These are phyloP conservation scores for Heliconius sara DNA, from an alignment of 2,888 invertebrate species.

Conservation along the genomic window DNA sequence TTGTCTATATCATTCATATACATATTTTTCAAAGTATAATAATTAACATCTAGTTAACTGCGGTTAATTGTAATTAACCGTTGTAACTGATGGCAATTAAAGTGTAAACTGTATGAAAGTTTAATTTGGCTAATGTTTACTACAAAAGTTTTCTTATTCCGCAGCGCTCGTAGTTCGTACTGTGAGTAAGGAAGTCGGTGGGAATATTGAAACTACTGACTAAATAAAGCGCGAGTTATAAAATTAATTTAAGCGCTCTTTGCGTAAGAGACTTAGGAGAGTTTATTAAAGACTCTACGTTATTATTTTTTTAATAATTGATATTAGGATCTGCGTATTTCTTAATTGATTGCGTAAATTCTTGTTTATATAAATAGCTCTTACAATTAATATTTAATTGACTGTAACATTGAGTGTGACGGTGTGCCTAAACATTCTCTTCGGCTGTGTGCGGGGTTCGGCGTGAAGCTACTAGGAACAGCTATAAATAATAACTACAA, in stretches of 20 bases:
- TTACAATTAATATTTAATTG: not conserved
- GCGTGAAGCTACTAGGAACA: no score
- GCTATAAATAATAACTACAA: no score
- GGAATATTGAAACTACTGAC: constrained; percentile 4
- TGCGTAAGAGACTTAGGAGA: no score
- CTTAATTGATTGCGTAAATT: not conserved
- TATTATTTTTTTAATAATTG: no score
- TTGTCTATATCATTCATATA: not conserved
- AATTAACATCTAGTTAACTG: constrained; percentile 1
- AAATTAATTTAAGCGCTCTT: constrained; percentile 1
- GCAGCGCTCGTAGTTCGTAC: constrained; percentile 2
- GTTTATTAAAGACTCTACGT: no score
- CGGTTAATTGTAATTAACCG: no score
- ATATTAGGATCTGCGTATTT: not conserved
- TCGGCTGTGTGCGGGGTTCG: no score
- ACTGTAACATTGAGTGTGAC: no score
- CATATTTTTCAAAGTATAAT: not conserved
- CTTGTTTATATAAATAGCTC: not conserved
- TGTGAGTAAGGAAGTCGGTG: constrained; percentile 14
- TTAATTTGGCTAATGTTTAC: constrained; percentile 29
- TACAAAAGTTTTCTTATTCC: constrained; percentile 28
- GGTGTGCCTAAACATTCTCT: no score
- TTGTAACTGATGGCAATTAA: not conserved
- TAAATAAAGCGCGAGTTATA: not conserved
- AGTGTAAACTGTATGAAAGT: constrained; percentile 10